Percentiles rank a stretch among this genome's conserved stretches.
These are phyloP conservation scores for Sinodicranocentrus sp. DNA, from an alignment of 2,888 invertebrate species.

Conservation along the genomic window DNA sequence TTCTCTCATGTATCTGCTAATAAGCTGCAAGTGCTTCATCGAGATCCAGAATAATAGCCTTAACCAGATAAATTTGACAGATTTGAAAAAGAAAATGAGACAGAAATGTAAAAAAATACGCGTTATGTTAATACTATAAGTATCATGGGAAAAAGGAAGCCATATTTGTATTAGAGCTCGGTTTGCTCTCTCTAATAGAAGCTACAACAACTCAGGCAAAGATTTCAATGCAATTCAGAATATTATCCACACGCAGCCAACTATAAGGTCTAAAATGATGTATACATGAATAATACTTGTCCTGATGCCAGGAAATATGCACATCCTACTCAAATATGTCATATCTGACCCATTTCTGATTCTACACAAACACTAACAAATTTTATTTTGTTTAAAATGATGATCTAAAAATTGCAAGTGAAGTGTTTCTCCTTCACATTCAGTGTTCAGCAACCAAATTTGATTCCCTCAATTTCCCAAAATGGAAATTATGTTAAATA, in stretches of 20 bases:
- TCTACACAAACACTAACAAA: too few species aligned
- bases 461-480: too few species aligned
- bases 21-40: constrained; percentile 55
- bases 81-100: constrained; percentile 75
- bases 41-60: constrained; percentile 76
- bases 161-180: constrained; percentile 76
- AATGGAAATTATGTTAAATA: too few species aligned
- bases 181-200: constrained; percentile 76
- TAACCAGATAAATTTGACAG: constrained; percentile 74
- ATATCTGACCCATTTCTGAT: too few species aligned
- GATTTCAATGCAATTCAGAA: constrained; percentile 70
- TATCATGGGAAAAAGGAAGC: constrained; percentile 74
- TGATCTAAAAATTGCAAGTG: constrained; percentile 73
- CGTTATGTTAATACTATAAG: too few species aligned
- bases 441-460: too few species aligned
- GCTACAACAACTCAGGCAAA: constrained; percentile 75
- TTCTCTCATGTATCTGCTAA: too few species aligned
- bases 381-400: too few species aligned
- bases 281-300: too few species aligned
- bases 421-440: constrained; percentile 75
- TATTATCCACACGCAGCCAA: constrained; percentile 67
- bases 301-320: too few species aligned
- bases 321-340: too few species aligned
- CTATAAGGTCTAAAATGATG: too few species aligned
- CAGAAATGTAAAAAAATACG: constrained; percentile 75